Conservation (phyloP, 2,888 invertebrate genomes). For the Liopterus haemorrhoidalis region DNA sequence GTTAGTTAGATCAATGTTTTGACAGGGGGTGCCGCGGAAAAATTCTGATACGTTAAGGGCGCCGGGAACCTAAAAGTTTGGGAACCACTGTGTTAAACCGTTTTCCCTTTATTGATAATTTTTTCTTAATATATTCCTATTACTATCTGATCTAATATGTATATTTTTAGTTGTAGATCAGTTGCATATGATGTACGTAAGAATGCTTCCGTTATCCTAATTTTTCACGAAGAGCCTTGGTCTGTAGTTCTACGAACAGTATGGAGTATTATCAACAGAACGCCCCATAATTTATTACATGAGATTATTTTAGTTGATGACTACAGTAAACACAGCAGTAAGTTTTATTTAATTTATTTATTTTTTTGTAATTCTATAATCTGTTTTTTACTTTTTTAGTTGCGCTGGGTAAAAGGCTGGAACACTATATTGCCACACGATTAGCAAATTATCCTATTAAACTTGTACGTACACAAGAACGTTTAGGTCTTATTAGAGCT, state of each 20-base stretch:
- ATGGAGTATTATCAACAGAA: constrained; percentile 81
- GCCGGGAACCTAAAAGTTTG: background rate
- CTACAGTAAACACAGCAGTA: constrained; percentile 67
- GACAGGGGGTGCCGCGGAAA: too few relatives aligned
- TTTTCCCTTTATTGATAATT: background rate
- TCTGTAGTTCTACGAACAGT: constrained; percentile 72
- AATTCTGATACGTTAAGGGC: too few relatives aligned
- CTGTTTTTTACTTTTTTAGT: constrained; percentile 44
- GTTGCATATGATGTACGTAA: constrained; percentile 61
- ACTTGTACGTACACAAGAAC: constrained; percentile 65
- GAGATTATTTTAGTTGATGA: constrained; percentile 96
- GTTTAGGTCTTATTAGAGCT: constrained; percentile 85
- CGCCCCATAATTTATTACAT: constrained; percentile 64
- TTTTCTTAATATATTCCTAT: constrained; percentile 5
- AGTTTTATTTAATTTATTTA: constrained; percentile 9
- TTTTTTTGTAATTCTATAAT: constrained; percentile 7
- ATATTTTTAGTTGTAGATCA: constrained; percentile 51
- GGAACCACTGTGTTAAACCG: background rate
- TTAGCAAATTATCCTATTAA: constrained; percentile 62
- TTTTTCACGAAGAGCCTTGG: constrained; percentile 73
- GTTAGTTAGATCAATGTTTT: too few relatives aligned
- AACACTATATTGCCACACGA: constrained; percentile 71
- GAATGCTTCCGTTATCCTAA: constrained; percentile 61
- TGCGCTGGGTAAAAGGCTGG: constrained; percentile 67
- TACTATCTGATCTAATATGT: constrained; percentile 14